A percentile compares a stretch with the other conserved stretches of the same genome.
These are phyloP conservation scores for Latrodectus elegans DNA, from an alignment of 2,888 invertebrate genomes.

Conservation along the genomic window DNA sequence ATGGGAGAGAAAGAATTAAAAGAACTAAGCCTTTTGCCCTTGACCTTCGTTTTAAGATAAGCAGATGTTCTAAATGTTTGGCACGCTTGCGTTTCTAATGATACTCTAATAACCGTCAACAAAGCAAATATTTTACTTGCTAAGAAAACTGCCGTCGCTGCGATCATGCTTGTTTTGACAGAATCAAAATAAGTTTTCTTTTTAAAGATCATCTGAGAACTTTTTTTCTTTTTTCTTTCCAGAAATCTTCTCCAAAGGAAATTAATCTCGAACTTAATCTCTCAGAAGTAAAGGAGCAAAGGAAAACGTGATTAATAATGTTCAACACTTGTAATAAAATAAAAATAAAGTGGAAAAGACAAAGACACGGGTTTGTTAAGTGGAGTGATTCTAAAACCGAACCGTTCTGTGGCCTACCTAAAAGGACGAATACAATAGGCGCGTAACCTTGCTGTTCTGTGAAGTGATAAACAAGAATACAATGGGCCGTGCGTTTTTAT, in stretches of 20 bases:
- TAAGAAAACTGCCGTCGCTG: not conserved
- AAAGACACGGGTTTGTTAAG: not conserved
- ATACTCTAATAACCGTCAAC: not conserved
- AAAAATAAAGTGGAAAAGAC: not conserved
- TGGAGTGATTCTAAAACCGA: not conserved
- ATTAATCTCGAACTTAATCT: no score
- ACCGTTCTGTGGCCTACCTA: not conserved
- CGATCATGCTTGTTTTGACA: no score
- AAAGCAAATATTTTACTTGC: not conserved
- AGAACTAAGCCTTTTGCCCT: not conserved
- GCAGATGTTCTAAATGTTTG: not conserved
- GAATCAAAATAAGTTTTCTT: no score
- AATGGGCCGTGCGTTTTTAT: not conserved
- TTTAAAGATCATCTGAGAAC: no score
- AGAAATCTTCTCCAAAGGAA: no score
- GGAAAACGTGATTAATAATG: no score
- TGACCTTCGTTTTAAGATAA: not conserved
- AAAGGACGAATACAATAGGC: not conserved
- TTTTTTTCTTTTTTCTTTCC: no score
- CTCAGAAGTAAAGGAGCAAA: no score
- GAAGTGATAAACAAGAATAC: not conserved
- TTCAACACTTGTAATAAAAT: not conserved
- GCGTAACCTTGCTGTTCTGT: slow-evolving; percentile 1
- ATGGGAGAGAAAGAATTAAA: not conserved
- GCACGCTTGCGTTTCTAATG: not conserved